These are phyloP conservation scores for Ganaspis sp. DNA, from an alignment of 1,140 invertebrate species.

Conservation along the genomic window DNA sequence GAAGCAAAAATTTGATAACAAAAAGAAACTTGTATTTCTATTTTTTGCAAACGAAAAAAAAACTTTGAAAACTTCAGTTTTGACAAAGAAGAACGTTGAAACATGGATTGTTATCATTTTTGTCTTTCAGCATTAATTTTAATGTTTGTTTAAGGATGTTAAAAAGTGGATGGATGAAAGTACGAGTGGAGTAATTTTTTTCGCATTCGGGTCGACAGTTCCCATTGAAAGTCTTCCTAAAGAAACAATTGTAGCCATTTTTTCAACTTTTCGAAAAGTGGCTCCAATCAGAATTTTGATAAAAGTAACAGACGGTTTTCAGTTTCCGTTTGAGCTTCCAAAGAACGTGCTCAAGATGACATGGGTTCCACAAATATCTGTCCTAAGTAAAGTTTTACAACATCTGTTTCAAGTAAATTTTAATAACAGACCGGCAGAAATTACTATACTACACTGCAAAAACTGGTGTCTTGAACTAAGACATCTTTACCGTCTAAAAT, in stretches of 20 bases:
- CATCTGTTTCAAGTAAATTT: too few relatives aligned
- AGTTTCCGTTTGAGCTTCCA: constrained; percentile 65
- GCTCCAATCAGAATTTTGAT: constrained; percentile 14
- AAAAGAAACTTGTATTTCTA: too few relatives aligned
- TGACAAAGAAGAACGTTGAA: too few relatives aligned
- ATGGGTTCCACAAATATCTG: constrained; percentile 81
- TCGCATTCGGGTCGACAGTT: constrained; percentile 70
- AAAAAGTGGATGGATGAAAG: constrained; percentile 75
- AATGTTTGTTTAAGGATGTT: constrained; percentile 77
- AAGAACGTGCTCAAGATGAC: constrained; percentile 76
- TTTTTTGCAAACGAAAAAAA: too few relatives aligned
- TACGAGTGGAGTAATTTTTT: constrained; percentile 66
- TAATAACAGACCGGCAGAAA: too few relatives aligned
- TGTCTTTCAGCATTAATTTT: too few relatives aligned
- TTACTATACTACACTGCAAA: too few relatives aligned
- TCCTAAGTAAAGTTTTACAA: constrained; percentile 69
- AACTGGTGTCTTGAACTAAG: too few relatives aligned
- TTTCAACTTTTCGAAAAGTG: not conserved
- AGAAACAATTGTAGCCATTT: constrained; percentile 51
- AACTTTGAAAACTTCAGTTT: too few relatives aligned
- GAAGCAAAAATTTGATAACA: too few relatives aligned
- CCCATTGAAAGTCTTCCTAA: constrained; percentile 58
- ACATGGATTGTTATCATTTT: too few relatives aligned
- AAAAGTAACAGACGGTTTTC: constrained; percentile 46
- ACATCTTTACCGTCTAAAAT: too few relatives aligned